Base-by-base conservation (phyloP, 2,888 invertebrate species). In the Neoaliturus tenellus region DNA sequence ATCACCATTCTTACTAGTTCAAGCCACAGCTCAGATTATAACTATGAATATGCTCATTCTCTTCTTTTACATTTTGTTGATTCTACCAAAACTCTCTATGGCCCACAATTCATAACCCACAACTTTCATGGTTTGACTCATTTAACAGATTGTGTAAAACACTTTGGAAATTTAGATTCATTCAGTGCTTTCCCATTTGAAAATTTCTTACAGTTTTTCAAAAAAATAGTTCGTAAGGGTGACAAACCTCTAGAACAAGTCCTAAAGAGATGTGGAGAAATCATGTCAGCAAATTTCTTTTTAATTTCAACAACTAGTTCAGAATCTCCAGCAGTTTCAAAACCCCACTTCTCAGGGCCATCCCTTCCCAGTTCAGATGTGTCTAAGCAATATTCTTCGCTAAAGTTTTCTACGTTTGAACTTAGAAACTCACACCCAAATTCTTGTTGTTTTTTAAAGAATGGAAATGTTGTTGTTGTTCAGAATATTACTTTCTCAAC, bases 1-100 rank as follows among this genome's bases (percentile, higher is more conserved):
- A 25, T 81, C 2, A 67, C 39, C 28, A 81, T 81, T 12, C 81
- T 81, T 6, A 14, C 41, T 8, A 55, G 41, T 39, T 28, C 81
- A 6, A 81, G 23, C 0, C 20, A 39, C 23, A 67, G 14, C 14
- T 23, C 35, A 17, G 17, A 44, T 2, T 23, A 67, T 31, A 3
- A 23, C 23, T 14, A 5, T 25, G 20, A 31, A 20, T 67, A 67
- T 31, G 67, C 67, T 67, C 3, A 31, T 10, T 17, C 1, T 5
- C 67, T 67, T 67, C 23, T 67, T 17, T n/a, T 17, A 14, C 67
- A 33, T n/a, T 67, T 67, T 67, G 33, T 67, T 2, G 67, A 67
- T 31, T 31, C 33, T 14, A 33, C 33, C 31, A 67, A 67, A 31
- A 17, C 6, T 4, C n/a, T 67, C 4, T 67, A 33, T 67, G 67